phyloP scores from a whole-genome alignment of 2,797 vertebrate species.

The Allobates femoralis region DNA sequence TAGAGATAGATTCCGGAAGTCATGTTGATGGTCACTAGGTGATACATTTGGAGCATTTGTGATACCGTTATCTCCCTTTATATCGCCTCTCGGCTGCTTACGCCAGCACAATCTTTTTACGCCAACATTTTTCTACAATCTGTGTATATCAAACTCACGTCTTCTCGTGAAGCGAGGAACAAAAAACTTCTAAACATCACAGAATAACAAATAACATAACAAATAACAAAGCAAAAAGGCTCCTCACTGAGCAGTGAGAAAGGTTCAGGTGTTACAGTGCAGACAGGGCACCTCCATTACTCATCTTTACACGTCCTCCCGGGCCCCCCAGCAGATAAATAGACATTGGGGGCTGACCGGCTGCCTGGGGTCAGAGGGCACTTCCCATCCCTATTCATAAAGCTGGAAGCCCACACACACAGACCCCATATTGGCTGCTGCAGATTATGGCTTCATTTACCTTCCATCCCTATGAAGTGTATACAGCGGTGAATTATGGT shows the following conservation, averaged over 20 bases:
- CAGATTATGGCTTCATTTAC: neutral
- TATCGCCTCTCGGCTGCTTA: too few species aligned
- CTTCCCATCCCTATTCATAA: constrained; percentile 21
- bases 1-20: too few species aligned
- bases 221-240: neutral
- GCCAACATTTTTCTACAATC: too few species aligned
- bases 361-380: constrained; percentile 41
- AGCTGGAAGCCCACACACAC: constrained; percentile 43
- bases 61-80: too few species aligned
- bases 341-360: constrained; percentile 10
- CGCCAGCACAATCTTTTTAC: too few species aligned
- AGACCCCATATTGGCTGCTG: constrained; percentile 1
- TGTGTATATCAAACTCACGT: too few species aligned
- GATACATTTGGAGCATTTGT: too few species aligned
- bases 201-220: neutral
- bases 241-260: neutral
- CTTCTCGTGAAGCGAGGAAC: too few species aligned
- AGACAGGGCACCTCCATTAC: constrained; percentile 14
- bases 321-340: constrained; percentile 43
- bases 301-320: neutral
- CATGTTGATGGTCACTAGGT: too few species aligned
- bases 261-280: neutral
- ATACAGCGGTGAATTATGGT: neutral
- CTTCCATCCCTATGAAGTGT: neutral
- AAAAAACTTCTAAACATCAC: too few species aligned